Evolutionary conservation across 2,113 vertebrate species (phyloP).

Genomic region (Platichthys flesus): DNA sequence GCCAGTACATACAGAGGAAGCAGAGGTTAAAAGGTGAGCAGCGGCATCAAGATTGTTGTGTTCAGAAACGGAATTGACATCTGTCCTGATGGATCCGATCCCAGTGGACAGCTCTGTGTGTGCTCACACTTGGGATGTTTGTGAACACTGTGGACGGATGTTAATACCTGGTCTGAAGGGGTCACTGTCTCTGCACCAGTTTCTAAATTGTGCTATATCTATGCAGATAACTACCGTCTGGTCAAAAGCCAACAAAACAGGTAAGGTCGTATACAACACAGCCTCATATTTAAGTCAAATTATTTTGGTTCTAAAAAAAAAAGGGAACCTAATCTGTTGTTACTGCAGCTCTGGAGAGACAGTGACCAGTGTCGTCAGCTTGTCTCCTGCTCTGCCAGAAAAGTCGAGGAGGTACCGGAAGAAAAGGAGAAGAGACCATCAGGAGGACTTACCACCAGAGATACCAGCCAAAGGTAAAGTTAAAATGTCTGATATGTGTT

Average conservation of each 20-base stretch:
- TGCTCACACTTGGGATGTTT: no score
- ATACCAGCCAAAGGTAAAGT: conserved; percentile 92
- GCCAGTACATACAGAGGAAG: conserved; percentile 90
- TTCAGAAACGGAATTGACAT: neutral
- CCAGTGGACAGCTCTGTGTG: neutral
- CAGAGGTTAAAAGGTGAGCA: conserved; percentile 88
- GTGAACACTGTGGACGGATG: no score
- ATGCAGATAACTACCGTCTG: conserved; percentile 89
- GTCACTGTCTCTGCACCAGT: neutral
- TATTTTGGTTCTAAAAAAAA: no score
- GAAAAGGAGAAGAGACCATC: conserved; percentile 79
- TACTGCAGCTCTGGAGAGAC: conserved; percentile 91
- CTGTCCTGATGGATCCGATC: neutral
- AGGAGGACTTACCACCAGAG: conserved; percentile 87
- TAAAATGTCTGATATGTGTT: neutral
- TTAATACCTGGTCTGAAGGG: no score
- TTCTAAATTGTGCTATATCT: conserved; percentile 13
- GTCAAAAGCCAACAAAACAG: conserved; percentile 94
- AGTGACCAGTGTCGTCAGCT: conserved; percentile 86
- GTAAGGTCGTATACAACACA: conserved; percentile 64
- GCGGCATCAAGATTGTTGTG: neutral
- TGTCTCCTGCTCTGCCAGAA: conserved; percentile 89
- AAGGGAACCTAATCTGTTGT: conserved; percentile 2
- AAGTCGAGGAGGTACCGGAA: conserved; percentile 85
- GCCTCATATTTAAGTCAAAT: no score